These are phyloP conservation scores for Phenganax marumi DNA, from an alignment of 92 coral and sea anemone genomes.

Conservation along the genomic window DNA sequence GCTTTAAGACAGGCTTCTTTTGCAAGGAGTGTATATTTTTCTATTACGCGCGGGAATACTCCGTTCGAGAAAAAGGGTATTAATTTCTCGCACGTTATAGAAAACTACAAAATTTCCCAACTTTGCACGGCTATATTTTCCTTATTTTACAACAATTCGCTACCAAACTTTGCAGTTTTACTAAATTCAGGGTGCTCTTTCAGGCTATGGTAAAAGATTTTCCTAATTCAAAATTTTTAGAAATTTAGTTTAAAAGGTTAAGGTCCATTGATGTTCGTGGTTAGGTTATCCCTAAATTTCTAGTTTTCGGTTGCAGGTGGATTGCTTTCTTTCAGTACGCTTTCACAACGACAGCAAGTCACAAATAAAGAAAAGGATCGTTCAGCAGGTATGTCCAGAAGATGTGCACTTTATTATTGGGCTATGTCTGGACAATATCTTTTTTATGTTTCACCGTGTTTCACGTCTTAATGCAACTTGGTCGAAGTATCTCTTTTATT, in stretches of 20 bases:
- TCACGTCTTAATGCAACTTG: not conserved
- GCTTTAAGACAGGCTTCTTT: too few relatives aligned
- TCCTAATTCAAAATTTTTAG: too few relatives aligned
- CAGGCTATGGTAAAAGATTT: too few relatives aligned
- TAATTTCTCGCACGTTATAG: too few relatives aligned
- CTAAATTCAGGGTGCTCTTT: too few relatives aligned
- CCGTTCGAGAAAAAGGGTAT: too few relatives aligned
- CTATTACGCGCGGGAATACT: too few relatives aligned
- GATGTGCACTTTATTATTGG: not conserved
- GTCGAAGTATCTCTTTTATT: not conserved
- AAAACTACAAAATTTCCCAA: too few relatives aligned
- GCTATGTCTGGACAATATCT: not conserved
- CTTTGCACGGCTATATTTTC: too few relatives aligned
- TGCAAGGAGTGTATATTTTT: too few relatives aligned
- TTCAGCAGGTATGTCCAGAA: constrained; percentile 12
- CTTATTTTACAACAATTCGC: too few relatives aligned
- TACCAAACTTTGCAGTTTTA: not conserved
- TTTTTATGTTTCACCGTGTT: not conserved
- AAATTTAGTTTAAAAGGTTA: not conserved
- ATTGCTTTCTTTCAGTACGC: not conserved
- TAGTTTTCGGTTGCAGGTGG: constrained; percentile 9
- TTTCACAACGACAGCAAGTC: not conserved
- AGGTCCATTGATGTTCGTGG: not conserved
- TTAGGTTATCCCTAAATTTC: too few relatives aligned
- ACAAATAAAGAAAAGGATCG: constrained; percentile 1